Evolutionary conservation across 1,140 invertebrate species (phyloP), one percentile per base, ranked within the genome.

Genomic region (Hylyphantes graminicola): DNA sequence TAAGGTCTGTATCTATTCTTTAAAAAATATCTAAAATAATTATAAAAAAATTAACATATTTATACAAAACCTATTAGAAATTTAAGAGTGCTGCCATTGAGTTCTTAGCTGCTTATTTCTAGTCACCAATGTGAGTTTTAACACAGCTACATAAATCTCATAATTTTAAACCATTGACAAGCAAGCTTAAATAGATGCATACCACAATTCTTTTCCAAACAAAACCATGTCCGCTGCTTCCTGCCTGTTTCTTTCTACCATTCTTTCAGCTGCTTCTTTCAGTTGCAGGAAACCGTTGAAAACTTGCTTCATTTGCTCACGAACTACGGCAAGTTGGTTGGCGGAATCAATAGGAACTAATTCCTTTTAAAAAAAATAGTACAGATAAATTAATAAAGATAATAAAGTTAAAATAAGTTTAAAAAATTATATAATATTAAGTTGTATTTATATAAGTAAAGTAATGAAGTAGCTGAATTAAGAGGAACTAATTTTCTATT

Each of bases 271-370:
- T 59, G 93, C 92, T 75, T 92, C 92, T 87, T 92, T 93, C 19
- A 93, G 87, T 78, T 92, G 91, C 0, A 89, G 90, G 21, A 93
- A 90, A 61, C 92, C 92, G 8, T 89, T 88, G 53, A 91, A 90
- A 86, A 93, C 91, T 59, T 92, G 89, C 48, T 90, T 88, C 63
- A 93, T 92, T 80, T 93, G 92, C 76, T 93, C 92, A 82, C 92
- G 90, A 85, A 92, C 93, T 82, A 91, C 92, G 0, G 91, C 90
- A 85, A 93, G 92, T 88, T 93, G 92, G 15, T 90, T 91, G 19
- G 92, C 90, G 5, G 92, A 93, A 87, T 93, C 93, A 72, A 92
- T 90, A 9, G 93, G 93, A 35, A 93, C 92, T 64, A 93, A 86
- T 86, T 93, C 93, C 90, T 90, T 68, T n/a, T n/a, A n/a, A 53